Base-by-base conservation (phyloP, 2,113 vertebrate species). In the Aspidoscelis tigris region DNA sequence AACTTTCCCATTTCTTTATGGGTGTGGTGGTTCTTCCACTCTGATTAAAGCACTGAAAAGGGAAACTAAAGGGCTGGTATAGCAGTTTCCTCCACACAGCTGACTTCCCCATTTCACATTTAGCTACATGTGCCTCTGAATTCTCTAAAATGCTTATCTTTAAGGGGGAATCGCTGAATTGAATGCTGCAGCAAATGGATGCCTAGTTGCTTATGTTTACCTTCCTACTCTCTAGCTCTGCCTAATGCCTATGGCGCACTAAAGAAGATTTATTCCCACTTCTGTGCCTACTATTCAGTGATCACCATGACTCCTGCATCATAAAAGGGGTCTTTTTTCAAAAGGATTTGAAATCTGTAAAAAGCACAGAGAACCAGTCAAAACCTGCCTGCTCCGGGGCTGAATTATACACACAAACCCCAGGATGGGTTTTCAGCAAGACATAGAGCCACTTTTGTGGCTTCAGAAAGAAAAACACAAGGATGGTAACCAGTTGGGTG, bases 1-100 rank as follows among this genome's bases (percentile, higher is more conserved):
- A 82, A 82, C 58, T 10, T 65, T 74, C 76, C 61, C 33, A 44
- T 78, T 77, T 78, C 61, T 41, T 76, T 81, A 39, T 70, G 79
- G 65, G 66, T 86, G 73, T 70, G 79, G 73, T 58, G 6, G 79
- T 47, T 65, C 33, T 69, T 74, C 47, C 80, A 66, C 58, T 55
- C 39, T 47, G 47, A 73, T 58, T 73, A 73, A 86, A 73, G 55
- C 21, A 9, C 41, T 58, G n/a, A 64, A 78, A 33, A 55, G 79
- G 14, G 21, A 83, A 79, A n/a, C 5, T 10, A 69, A 53, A 44
- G 22, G 26, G 43, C 43, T 85, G 69, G 18, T n/a, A 71, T 65
- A 41, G 41, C 44, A 3, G 33, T 66, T 50, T 26, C 41, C 66
- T 55, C 69, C 55, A 41, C 47, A 21, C 47, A 78, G 68, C 33